phyloP scores from a whole-genome alignment of 2,888 invertebrate species.

The Teleiodes luculella region DNA sequence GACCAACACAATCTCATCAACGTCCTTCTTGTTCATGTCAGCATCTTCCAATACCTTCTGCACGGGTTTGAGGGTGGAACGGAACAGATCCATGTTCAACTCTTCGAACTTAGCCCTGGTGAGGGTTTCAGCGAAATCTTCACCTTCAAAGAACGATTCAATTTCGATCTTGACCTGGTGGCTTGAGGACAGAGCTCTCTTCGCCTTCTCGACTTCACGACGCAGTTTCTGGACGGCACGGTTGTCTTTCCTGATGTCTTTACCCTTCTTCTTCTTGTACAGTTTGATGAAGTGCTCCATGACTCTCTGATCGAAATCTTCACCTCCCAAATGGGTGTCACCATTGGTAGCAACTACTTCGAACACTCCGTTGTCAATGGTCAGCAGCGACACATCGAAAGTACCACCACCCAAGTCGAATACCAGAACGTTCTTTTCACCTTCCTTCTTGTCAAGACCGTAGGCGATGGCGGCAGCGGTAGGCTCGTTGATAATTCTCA shows the following conservation, averaged over 20 bases:
- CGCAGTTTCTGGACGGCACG: constrained; percentile 97
- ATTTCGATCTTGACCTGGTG: constrained; percentile 99
- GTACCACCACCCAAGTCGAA: constrained; percentile 99
- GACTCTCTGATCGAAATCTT: constrained; percentile 98
- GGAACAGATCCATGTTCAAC: constrained; percentile 94
- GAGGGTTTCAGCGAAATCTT: constrained; percentile 98
- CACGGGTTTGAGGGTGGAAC: constrained; percentile 96
- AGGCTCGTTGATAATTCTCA: constrained; percentile 99
- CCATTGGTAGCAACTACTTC: constrained; percentile 96
- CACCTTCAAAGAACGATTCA: constrained; percentile 98
- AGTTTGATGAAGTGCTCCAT: constrained; percentile 99
- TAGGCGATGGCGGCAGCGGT: constrained; percentile 98
- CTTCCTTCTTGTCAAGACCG: constrained; percentile 97
- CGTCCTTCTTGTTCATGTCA: constrained; percentile 99
- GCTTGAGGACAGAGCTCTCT: constrained; percentile 94
- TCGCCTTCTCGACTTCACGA: constrained; percentile 98
- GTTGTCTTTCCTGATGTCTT: constrained; percentile 96
- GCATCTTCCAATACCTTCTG: constrained; percentile 98
- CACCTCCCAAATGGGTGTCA: constrained; percentile 98
- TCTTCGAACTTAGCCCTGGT: constrained; percentile 99
- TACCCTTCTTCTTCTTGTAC: constrained; percentile 99
- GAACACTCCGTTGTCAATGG: constrained; percentile 99
- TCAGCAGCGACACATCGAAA: constrained; percentile 98
- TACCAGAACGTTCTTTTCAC: constrained; percentile 98
- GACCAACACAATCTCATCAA: constrained; percentile 98